Conservation (phyloP, 2,113 vertebrate genomes). For the Dinomys branickii region DNA sequence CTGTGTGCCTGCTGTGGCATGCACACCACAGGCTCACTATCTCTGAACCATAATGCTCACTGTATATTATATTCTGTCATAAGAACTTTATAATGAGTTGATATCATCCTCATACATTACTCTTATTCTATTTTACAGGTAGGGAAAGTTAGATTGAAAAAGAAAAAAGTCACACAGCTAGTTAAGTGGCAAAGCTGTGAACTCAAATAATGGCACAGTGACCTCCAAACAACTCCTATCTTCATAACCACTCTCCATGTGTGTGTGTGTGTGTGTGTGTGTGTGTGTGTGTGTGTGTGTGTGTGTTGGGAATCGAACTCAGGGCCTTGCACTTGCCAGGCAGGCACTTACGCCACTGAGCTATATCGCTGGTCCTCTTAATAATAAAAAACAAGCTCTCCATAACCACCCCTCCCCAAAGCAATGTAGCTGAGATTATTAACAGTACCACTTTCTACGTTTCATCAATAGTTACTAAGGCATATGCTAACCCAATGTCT, state of each 20-base stretch:
- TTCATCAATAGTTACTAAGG: background rate
- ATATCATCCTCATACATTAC: background rate
- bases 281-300: too few relatives aligned
- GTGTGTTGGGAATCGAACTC: too few relatives aligned
- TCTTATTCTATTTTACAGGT: constrained; percentile 23
- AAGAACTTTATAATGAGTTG: background rate
- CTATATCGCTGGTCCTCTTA: too few relatives aligned
- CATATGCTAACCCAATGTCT: background rate
- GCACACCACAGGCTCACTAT: background rate
- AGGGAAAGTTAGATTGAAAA: background rate
- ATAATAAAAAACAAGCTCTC: background rate
- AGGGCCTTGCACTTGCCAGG: too few relatives aligned
- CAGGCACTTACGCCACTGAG: too few relatives aligned
- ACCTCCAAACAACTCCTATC: background rate
- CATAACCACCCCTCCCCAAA: background rate
- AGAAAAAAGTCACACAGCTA: background rate
- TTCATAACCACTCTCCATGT: background rate
- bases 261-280: too few relatives aligned
- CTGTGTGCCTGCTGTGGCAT: background rate
- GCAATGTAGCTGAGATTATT: background rate
- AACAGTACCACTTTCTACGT: background rate
- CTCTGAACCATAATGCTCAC: background rate
- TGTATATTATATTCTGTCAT: background rate
- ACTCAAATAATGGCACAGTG: background rate
- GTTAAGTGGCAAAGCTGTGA: background rate